Evolutionary conservation across 2,797 vertebrate genomes (phyloP).

Genomic region (Alectoris magna): DNA sequence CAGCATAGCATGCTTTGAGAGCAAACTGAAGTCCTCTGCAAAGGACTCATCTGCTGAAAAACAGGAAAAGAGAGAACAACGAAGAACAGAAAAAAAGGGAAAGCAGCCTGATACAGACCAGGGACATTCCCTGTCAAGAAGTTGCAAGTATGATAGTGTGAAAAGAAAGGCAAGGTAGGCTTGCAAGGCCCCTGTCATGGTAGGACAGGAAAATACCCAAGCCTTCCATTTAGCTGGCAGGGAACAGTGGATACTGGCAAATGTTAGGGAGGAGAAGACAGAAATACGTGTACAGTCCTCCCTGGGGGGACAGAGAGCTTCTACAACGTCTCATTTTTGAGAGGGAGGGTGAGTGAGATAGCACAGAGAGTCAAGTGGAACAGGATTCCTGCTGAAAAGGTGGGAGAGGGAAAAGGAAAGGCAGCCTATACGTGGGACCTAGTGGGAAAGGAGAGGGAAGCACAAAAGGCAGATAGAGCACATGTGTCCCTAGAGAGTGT

Average conservation of each 20-base stretch:
- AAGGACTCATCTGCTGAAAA: background rate
- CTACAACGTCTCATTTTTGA: background rate
- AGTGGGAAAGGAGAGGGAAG: background rate
- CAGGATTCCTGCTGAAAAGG: background rate
- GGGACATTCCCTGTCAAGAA: background rate
- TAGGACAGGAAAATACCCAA: background rate
- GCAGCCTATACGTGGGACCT: accelerated
- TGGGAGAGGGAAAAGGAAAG: background rate
- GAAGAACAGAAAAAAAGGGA: background rate
- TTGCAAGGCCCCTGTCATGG: background rate
- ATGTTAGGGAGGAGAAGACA: background rate
- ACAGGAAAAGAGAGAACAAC: background rate
- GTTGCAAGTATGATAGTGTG: background rate
- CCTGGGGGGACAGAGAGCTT: background rate
- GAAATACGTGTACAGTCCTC: background rate
- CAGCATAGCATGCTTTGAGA: background rate
- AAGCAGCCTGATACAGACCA: background rate
- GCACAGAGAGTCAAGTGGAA: background rate
- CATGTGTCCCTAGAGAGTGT: background rate
- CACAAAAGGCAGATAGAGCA: background rate
- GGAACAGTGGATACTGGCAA: background rate
- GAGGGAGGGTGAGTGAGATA: background rate
- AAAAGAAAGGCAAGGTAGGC: background rate
- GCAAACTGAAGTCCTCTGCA: background rate
- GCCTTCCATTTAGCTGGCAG: background rate